A percentile compares a stretch with the other conserved stretches of the same genome.
phyloP scores from a whole-genome alignment of 64 coral and sea anemone species.

The Catalaphyllia jardinei region DNA sequence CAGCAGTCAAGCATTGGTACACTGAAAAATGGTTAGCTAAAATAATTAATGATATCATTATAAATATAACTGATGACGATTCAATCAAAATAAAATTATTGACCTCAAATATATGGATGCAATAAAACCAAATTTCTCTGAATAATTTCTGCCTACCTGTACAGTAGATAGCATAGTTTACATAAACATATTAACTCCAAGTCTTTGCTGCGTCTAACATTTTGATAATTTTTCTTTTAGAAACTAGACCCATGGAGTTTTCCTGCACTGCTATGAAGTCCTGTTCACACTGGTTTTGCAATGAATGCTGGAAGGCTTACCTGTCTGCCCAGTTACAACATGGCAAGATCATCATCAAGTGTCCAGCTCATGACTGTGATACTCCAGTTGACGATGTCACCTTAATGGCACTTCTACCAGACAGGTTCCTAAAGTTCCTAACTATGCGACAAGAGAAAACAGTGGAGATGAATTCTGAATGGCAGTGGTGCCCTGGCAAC shows the following conservation, averaged over 20 bases:
- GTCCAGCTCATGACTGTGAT: slow-evolving; percentile 54
- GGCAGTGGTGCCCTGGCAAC: slow-evolving; percentile 62
- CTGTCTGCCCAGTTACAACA: slow-evolving; percentile 22
- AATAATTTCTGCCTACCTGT: too few species aligned
- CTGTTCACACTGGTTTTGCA: slow-evolving; percentile 72
- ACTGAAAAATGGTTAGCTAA: too few species aligned
- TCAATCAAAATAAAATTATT: too few species aligned
- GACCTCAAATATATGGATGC: too few species aligned
- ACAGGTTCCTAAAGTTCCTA: slow-evolving; percentile 31
- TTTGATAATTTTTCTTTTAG: background rate
- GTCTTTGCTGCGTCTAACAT: background rate
- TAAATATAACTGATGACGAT: too few species aligned
- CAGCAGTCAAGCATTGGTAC: too few species aligned
- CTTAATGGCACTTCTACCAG: slow-evolving; percentile 35
- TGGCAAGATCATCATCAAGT: slow-evolving; percentile 35
- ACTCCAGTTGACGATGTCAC: slow-evolving; percentile 45
- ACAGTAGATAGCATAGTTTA: too few species aligned
- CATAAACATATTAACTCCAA: too few species aligned
- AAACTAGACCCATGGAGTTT: background rate
- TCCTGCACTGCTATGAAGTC: slow-evolving; percentile 28
- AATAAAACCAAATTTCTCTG: too few species aligned
- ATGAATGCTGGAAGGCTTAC: slow-evolving; percentile 66
- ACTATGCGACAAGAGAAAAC: slow-evolving; percentile 25
- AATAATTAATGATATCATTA: too few species aligned
- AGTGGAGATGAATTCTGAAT: slow-evolving; percentile 32